Evolutionary conservation across 2,797 vertebrate genomes (phyloP).

Genomic region (Poeciliopsis turneri): DNA sequence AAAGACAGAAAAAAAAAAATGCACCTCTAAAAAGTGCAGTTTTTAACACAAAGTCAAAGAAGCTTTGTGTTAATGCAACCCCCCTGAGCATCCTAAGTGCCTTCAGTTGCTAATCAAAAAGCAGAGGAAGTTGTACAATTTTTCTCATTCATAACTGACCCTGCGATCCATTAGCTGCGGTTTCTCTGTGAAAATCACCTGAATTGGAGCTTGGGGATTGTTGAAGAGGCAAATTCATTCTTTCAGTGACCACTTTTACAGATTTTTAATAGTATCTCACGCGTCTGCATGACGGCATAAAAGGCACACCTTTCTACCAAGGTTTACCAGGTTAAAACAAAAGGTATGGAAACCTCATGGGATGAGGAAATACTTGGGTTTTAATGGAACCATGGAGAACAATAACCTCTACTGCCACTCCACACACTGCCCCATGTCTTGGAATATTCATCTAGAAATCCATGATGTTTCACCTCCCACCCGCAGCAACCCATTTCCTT

Average conservation of each 20-base stretch:
- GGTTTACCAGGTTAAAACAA: not conserved
- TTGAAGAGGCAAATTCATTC: not conserved
- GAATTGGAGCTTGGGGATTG: not conserved
- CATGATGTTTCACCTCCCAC: not conserved
- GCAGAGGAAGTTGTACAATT: slow-evolving; percentile 15
- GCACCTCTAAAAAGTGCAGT: not conserved
- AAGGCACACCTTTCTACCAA: not conserved
- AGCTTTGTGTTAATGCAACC: slow-evolving; percentile 10
- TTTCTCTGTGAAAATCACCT: slow-evolving; percentile 15
- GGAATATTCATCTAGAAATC: not conserved
- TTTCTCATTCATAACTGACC: slow-evolving; percentile 31
- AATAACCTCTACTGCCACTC: not conserved
- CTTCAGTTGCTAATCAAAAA: slow-evolving; percentile 14
- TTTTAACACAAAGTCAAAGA: slow-evolving; percentile 21
- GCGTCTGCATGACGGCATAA: not conserved
- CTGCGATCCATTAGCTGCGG: slow-evolving; percentile 12
- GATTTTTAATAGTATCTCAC: not conserved
- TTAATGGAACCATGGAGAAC: not conserved
- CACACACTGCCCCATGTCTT: not conserved
- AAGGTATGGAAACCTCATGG: not conserved
- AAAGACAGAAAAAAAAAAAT: not conserved
- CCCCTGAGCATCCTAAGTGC: not conserved
- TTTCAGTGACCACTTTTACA: not conserved
- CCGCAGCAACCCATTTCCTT: not conserved
- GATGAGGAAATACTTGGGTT: not conserved